phyloP scores from a whole-genome alignment of 2,888 invertebrate genomes.

The Agrochola circellaris region DNA sequence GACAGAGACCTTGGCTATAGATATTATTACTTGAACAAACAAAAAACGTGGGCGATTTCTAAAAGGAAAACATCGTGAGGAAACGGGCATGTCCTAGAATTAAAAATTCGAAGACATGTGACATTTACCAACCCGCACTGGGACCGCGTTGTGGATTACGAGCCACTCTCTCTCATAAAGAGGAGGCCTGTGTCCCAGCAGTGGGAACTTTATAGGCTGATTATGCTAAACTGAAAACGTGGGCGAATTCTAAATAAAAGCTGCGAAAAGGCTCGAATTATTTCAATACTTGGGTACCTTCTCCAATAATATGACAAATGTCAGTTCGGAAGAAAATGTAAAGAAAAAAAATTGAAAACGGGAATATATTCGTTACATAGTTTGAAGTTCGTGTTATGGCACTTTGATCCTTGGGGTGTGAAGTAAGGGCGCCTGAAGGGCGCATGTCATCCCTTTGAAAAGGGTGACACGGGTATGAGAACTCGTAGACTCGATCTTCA shows the following conservation, averaged over 20 bases:
- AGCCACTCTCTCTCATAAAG: too few species aligned
- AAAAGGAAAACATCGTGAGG: too few species aligned
- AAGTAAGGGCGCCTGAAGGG: constrained; percentile 38
- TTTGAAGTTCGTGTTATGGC: constrained; percentile 44
- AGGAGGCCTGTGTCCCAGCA: too few species aligned
- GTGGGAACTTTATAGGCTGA: too few species aligned
- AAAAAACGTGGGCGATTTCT: background rate
- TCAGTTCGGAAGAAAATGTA: background rate
- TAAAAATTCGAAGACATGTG: too few species aligned
- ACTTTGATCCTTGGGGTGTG: constrained; percentile 47
- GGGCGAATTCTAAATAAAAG: background rate
- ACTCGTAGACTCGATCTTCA: constrained; percentile 59
- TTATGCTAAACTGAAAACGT: background rate
- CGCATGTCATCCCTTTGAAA: constrained; percentile 55
- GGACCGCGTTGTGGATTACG: too few species aligned
- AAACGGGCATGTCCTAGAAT: too few species aligned
- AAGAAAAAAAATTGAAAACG: constrained; percentile 6
- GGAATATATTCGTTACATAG: constrained; percentile 21
- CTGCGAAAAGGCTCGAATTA: background rate
- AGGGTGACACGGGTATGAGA: constrained; percentile 55
- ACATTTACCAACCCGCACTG: too few species aligned
- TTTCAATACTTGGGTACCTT: background rate
- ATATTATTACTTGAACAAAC: background rate
- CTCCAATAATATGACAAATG: background rate
- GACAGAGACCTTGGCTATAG: background rate